Percentiles rank a stretch among this genome's conserved stretches.
These are phyloP conservation scores for Sterrhoptilus dennistouni DNA, from an alignment of 2,113 vertebrate genomes.

Conservation along the genomic window DNA sequence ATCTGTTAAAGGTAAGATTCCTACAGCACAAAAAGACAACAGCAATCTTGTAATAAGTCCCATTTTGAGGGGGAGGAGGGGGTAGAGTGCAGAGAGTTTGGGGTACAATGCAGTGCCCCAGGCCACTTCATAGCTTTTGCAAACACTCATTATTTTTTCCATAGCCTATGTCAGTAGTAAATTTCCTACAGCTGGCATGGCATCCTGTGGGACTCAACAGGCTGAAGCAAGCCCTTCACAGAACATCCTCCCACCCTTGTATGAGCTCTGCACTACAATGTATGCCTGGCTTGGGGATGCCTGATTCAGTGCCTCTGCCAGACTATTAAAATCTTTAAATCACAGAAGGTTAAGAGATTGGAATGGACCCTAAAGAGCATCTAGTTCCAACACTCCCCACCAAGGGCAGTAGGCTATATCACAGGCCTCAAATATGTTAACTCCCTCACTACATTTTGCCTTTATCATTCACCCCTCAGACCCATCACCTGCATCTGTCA, in stretches of 20 bases:
- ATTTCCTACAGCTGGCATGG: background rate
- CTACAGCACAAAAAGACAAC: background rate
- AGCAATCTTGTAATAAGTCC: background rate
- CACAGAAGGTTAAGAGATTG: background rate
- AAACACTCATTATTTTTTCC: conserved; percentile 1
- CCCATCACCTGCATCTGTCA: background rate
- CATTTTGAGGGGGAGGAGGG: background rate
- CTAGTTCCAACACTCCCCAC: background rate
- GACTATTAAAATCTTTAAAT: background rate
- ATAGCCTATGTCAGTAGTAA: background rate
- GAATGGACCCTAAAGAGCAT: background rate
- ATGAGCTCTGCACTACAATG: background rate
- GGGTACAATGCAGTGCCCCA: background rate
- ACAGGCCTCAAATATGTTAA: fast-evolving
- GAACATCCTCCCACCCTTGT: background rate
- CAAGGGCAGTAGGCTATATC: background rate
- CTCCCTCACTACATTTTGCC: background rate
- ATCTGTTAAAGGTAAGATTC: background rate
- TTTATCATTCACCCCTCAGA: background rate
- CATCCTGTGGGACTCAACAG: background rate
- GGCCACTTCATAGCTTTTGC: background rate
- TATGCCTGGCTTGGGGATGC: background rate
- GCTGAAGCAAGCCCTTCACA: background rate
- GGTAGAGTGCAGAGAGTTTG: background rate
- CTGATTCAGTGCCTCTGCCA: background rate